Conservation (phyloP, 2,113 vertebrate genomes). For the Noturus placidus region DNA sequence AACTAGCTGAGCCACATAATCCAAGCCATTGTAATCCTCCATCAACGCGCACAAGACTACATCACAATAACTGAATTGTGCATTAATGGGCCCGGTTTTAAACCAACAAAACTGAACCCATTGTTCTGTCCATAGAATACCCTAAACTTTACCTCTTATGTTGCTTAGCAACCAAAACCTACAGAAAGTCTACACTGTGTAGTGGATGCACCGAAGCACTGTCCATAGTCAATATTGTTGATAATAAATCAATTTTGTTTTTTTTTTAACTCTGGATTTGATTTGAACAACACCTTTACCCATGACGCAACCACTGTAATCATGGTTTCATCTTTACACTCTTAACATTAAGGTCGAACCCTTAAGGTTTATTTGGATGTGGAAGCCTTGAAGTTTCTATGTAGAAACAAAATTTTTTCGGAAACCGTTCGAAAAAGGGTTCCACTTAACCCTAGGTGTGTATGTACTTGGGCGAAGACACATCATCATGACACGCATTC, state of each 20-base stretch:
- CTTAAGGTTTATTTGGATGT: not conserved
- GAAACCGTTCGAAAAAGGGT: not conserved
- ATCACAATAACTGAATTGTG: not conserved
- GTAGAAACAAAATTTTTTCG: not conserved
- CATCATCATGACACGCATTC: too few species aligned
- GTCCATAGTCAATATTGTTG: not conserved
- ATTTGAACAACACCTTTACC: not conserved
- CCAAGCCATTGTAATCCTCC: not conserved
- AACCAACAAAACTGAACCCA: not conserved
- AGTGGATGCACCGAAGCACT: not conserved
- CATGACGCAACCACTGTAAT: not conserved
- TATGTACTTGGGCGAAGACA: not conserved
- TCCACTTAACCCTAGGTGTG: not conserved
- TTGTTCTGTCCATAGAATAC: not conserved
- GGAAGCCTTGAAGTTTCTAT: not conserved
- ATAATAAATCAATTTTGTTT: not conserved
- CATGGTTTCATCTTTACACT: not conserved
- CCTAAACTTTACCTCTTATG: not conserved
- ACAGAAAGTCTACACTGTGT: not conserved
- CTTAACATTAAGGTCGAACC: not conserved
- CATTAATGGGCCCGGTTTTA: not conserved
- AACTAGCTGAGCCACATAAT: not conserved
- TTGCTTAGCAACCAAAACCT: constrained; percentile 12
- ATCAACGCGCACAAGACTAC: not conserved
- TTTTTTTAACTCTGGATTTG: not conserved